Evolutionary conservation across 2,888 invertebrate species (phyloP), one percentile per base, ranked within the genome.

Genomic region (Orthosia cruda): DNA sequence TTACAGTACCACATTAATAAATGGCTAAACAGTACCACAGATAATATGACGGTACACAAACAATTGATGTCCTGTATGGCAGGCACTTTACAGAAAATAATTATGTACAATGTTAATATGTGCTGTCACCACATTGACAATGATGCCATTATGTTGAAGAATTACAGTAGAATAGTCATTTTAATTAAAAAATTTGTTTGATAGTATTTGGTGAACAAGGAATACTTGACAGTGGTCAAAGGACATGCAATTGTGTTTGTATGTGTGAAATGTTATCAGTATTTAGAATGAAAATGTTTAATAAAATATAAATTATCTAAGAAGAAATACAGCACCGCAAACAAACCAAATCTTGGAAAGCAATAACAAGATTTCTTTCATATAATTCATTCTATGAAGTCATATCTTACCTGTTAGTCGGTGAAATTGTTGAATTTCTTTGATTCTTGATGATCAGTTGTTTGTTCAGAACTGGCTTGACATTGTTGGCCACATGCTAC

Each of bases 71-170:
- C 4, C 13, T n/a, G 59, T 59, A 4, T 23, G n/a, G n/a, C 7
- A 45, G 15, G 5, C 23, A 58, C 18, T 58, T 57, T n/a, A 55
- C 20, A 59, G 9, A 23, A 23, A 18, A 40, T 66, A 15, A 23
- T 57, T 58, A 58, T 11, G 32, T 66, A 65, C 55, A 49, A 49
- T 49, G 26, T 26, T 64, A 13, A 18, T 18, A 50, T n/a, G 50
- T 64, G 32, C n/a, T 18, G 2, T 26, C 15, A 11, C 11, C 9
- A n/a, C n/a, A 11, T 15, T 50, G n/a, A 64, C 64, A 64, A 50
- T 50, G 15, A 26, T n/a, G 3, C n/a, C 18, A 26, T 9, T 49
- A 49, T 49, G 26, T 49, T n/a, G 18, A 63, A 26, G 47, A 50
- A 26, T n/a, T 49, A 49, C 18, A 9, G n/a, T n/a, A n/a, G n/a